These are phyloP conservation scores for Herpetotheres cachinnans DNA, from an alignment of 2,113 vertebrate genomes.

Conservation along the genomic window DNA sequence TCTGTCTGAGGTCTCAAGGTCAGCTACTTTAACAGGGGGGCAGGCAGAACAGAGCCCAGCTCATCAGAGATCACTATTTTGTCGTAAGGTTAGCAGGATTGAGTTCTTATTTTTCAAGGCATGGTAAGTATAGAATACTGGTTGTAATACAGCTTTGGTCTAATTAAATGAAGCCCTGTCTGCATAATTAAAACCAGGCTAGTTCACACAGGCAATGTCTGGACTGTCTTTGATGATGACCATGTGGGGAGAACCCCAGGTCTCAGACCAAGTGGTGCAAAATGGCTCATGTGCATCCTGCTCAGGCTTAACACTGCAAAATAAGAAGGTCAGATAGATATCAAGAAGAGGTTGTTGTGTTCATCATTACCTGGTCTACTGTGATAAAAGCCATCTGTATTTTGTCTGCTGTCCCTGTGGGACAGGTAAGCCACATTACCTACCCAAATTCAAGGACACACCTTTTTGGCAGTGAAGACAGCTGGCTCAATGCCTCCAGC, in stretches of 20 bases:
- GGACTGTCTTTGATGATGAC: not conserved
- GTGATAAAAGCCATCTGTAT: not conserved
- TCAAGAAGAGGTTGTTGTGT: not conserved
- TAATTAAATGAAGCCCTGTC: not conserved
- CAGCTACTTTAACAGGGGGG: not conserved
- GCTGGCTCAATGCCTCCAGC: not conserved
- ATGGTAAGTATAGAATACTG: not conserved
- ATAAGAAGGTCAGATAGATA: not conserved
- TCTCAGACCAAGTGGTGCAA: not conserved
- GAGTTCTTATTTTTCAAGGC: not conserved
- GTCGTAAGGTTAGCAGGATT: not conserved
- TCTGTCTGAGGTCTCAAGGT: not conserved
- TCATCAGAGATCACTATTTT: not conserved
- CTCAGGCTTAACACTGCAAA: not conserved
- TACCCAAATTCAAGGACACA: not conserved
- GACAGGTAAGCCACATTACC: not conserved
- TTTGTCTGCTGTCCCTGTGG: not conserved
- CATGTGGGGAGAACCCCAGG: fast-evolving
- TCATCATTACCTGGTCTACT: not conserved
- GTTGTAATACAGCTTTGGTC: not conserved
- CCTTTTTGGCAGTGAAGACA: not conserved
- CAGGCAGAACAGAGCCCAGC: not conserved
- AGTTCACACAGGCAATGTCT: not conserved
- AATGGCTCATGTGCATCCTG: not conserved
- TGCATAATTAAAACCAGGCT: not conserved